phyloP scores from a whole-genome alignment of 1,140 invertebrate species.

The Trigoniulus corallinus region DNA sequence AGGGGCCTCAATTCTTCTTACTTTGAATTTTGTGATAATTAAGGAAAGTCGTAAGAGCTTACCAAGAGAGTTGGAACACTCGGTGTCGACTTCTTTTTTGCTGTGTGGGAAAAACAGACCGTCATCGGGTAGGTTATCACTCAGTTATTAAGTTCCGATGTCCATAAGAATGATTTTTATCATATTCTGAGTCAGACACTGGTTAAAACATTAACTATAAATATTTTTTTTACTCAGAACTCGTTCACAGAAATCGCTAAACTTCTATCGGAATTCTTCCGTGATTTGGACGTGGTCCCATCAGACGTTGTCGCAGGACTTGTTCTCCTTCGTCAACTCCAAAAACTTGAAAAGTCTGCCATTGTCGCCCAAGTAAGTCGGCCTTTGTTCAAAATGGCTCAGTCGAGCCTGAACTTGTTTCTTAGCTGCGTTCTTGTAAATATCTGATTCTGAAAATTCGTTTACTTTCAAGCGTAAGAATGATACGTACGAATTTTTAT shows the following conservation, averaged over 20 bases:
- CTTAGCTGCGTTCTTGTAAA: background rate
- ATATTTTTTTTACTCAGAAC: slow-evolving; percentile 34
- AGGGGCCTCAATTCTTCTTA: too few species aligned
- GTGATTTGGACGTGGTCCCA: slow-evolving; percentile 79
- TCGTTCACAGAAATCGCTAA: slow-evolving; percentile 73
- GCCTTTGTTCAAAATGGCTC: background rate
- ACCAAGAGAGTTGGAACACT: slow-evolving; percentile 81
- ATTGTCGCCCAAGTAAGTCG: slow-evolving; percentile 50
- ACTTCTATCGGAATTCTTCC: slow-evolving; percentile 72
- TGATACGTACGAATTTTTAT: slow-evolving; percentile 78
- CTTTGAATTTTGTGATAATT: slow-evolving; percentile 16
- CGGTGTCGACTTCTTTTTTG: slow-evolving; percentile 69
- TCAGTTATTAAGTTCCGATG: slow-evolving; percentile 2
- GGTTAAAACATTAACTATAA: slow-evolving; percentile 6
- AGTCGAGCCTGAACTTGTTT: background rate
- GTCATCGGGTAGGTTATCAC: slow-evolving; percentile 41
- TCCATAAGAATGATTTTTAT: slow-evolving; percentile 1
- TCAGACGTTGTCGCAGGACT: slow-evolving; percentile 77
- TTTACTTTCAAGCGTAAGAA: slow-evolving; percentile 44
- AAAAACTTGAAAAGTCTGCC: slow-evolving; percentile 57
- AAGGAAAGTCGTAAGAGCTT: slow-evolving; percentile 73
- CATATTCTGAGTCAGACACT: slow-evolving; percentile 19
- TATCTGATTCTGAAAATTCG: background rate
- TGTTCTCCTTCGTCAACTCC: slow-evolving; percentile 60
- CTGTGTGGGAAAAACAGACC: slow-evolving; percentile 62